Evolutionary conservation across 2,113 vertebrate species (phyloP).

Genomic region (Ascaphus truei): DNA sequence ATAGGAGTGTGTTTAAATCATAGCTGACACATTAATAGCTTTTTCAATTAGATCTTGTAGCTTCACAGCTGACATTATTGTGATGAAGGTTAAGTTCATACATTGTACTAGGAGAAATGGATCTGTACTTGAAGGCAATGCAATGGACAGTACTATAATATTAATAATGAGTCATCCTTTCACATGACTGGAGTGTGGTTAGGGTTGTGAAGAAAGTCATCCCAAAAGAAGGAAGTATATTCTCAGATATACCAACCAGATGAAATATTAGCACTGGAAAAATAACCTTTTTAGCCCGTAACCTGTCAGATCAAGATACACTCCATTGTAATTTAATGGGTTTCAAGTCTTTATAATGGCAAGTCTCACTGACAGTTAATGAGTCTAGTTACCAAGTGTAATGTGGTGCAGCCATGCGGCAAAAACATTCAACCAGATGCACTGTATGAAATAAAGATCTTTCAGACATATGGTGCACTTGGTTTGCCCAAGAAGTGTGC

Average conservation of each 20-base stretch:
- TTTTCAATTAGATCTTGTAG: too few species aligned
- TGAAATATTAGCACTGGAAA: neutral
- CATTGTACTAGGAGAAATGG: constrained; percentile 5
- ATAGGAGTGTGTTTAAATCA: too few species aligned
- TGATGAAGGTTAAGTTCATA: too few species aligned
- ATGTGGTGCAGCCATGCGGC: too few species aligned
- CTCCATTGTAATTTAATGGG: too few species aligned
- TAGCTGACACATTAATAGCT: too few species aligned
- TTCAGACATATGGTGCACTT: too few species aligned
- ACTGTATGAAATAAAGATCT: too few species aligned
- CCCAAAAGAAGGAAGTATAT: neutral
- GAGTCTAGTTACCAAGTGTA: too few species aligned
- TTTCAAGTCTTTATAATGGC: neutral
- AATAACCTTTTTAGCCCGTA: neutral
- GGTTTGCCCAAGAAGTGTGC: too few species aligned
- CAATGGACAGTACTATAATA: neutral
- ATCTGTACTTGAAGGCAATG: constrained; percentile 11
- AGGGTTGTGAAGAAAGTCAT: neutral
- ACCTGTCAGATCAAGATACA: neutral
- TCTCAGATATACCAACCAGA: neutral
- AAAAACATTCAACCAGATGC: too few species aligned
- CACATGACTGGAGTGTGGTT: neutral
- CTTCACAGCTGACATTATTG: neutral
- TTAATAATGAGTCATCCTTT: constrained; percentile 9
- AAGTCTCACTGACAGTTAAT: too few species aligned